Base-by-base conservation (phyloP, 1,140 invertebrate species). In the Drosophila ficusphila region DNA sequence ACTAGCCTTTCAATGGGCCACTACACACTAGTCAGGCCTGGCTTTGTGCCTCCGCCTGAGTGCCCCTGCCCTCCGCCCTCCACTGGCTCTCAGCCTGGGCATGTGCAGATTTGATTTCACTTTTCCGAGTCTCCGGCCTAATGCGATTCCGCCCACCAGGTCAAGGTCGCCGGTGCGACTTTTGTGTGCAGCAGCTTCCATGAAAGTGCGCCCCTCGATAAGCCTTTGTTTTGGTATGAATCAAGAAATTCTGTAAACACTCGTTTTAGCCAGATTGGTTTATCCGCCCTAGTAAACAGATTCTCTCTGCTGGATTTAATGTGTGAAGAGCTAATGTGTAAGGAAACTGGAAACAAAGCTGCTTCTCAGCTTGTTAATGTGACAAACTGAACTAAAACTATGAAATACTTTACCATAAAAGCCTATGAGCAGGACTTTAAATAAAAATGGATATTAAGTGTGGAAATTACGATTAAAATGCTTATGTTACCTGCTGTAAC, bases 61-160 rank as follows among this genome's bases (percentile, higher is more conserved):
- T 60, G 65, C 46, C 18, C 27, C 48, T 12, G 51, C 21, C 41
- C 31, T 25, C 48, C n/a, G n/a, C n/a, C n/a, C n/a, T n/a, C n/a
- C n/a, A n/a, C n/a, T n/a, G 36, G 14, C 38, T 19, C 12, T 53
- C 33, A 34, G 21, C 33, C 8, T 34, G 39, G 36, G 61, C 41
- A 65, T 62, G 51, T 53, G 76, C 57, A 62, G 61, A 64, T 82
- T 74, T 74, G 56, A 60, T 60, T 82, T 77, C 33, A 12, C 41
- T 48, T 57, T 69, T 44, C 27, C 21, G 18, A 21, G 29, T n/a
- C 38, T 41, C 64, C 29, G 70, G 23, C 38, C 49, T 58, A 71
- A 71, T 79, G 76, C 58, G 73, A 81, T 54, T 76, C 53, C 34
- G 48, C 64, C 60, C 58, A 39, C 65, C 67, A 60, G 77, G 77